A percentile compares a stretch with the other conserved stretches of the same genome.
phyloP scores from a whole-genome alignment of 2,888 invertebrate genomes.

The Spicauda simplicius region DNA sequence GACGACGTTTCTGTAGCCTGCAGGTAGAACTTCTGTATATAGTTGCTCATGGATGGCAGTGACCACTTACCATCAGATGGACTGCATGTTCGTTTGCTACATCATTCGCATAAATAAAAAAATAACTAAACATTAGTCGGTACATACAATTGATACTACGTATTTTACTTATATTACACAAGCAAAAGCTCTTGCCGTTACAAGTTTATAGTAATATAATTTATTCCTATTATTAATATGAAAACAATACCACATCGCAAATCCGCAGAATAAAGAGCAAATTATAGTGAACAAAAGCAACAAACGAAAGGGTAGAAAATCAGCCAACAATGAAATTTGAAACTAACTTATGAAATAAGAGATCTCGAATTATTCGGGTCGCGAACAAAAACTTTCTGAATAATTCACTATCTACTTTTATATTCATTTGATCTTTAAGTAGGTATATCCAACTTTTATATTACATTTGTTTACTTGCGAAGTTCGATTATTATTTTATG shows the following conservation, averaged over 20 bases:
- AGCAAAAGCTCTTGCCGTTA: too few species aligned
- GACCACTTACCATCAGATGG: too few species aligned
- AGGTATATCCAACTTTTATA: conserved; percentile 14
- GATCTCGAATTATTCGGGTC: conserved; percentile 23
- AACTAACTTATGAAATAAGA: conserved; percentile 35
- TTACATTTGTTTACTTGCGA: not conserved
- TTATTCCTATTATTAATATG: too few species aligned
- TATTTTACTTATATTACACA: too few species aligned
- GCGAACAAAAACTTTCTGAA: conserved; percentile 8
- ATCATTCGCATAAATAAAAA: too few species aligned
- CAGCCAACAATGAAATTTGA: conserved; percentile 30
- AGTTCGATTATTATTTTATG: not conserved
- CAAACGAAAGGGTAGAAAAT: conserved; percentile 23
- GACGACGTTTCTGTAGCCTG: too few species aligned
- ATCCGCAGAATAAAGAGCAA: not conserved
- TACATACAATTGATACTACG: too few species aligned
- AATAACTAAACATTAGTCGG: too few species aligned
- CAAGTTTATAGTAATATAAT: too few species aligned
- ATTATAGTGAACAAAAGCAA: conserved; percentile 7
- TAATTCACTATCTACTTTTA: conserved; percentile 20
- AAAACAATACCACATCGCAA: not conserved
- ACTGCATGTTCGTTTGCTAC: too few species aligned
- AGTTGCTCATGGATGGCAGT: too few species aligned
- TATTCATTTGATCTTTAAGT: conserved; percentile 15
- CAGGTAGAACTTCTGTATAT: too few species aligned